Base-by-base conservation (phyloP, 1,140 invertebrate genomes). In the Drosophila hydei region DNA sequence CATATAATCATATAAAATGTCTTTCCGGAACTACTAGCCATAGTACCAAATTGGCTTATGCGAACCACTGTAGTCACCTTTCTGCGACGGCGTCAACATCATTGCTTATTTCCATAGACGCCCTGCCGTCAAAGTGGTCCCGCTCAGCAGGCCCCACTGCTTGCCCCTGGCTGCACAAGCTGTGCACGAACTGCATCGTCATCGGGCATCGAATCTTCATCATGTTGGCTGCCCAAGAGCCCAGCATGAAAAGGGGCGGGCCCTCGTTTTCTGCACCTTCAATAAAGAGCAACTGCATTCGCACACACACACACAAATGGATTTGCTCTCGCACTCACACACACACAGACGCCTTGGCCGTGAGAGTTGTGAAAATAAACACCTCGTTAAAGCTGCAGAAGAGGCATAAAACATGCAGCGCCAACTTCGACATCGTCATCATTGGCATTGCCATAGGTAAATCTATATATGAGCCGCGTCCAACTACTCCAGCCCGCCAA, bases 301-400 rank as follows among this genome's bases (percentile, higher is more conserved):
- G 50, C 68, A 55, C 52, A 64, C 42, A 40, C 9, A 68, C 61
- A 63, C 54, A 52, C 59, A 58, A 48, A 65, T 23, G 30, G 30
- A 33, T 33, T 11, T 33, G 30, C 30, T 33, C 30, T 33, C 30
- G 48, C 18, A 54, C 38, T 30, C 16, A 25, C 21, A 14, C 23
- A 36, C 4, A 55, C n/a, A 63, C 30, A 23, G 12, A 59, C 55
- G 70, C 59, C 67, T 65, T 60, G 78, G 78, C 59, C 60, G 72
- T 83, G 83, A 68, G 83, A 90, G 88, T 90, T 90, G 88, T 90
- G 88, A 90, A 90, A 90, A 90, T 90, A 90, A 90, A 90, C 88
- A 90, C 88, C 88, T 90, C 88, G 88, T 90, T 90, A 90, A 90
- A 80, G 78, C 75, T 88, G 88, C 88, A 87, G 75, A 87, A 70